Evolutionary conservation across 2,797 vertebrate genomes (phyloP).

Genomic region (Aplochiton taeniatus): DNA sequence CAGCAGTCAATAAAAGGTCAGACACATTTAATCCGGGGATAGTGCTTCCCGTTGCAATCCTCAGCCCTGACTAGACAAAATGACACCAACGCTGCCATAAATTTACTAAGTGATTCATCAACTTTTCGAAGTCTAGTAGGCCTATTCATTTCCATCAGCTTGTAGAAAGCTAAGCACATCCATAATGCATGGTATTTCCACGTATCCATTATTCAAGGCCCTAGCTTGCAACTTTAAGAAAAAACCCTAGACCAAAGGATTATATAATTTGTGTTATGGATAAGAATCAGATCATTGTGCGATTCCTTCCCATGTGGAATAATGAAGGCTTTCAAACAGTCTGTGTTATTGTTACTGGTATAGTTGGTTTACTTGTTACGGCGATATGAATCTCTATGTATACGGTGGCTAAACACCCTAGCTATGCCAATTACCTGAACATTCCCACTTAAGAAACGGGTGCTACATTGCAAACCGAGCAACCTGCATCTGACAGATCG

Average conservation of each 20-base stretch:
- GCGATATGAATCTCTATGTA: too few species aligned
- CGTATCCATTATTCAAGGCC: conserved; percentile 56
- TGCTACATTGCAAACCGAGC: too few species aligned
- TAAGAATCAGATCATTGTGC: conserved; percentile 32
- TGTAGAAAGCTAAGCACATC: conserved; percentile 30
- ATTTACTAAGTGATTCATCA: too few species aligned
- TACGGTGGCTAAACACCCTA: too few species aligned
- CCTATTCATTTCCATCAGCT: conserved; percentile 18
- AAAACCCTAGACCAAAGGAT: conserved; percentile 27
- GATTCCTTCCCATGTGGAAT: conserved; percentile 22
- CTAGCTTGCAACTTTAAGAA: conserved; percentile 34
- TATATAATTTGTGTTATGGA: conserved; percentile 37
- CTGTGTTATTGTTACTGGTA: conserved; percentile 24
- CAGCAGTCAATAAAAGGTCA: conserved; percentile 3
- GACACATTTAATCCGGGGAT: conserved; percentile 21
- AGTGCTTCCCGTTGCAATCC: conserved; percentile 17
- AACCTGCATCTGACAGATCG: too few species aligned
- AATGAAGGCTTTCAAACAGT: conserved; percentile 23
- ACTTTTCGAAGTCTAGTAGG: background rate
- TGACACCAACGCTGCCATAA: conserved; percentile 10
- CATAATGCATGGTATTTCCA: conserved; percentile 53
- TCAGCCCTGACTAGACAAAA: background rate
- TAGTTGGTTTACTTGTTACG: background rate
- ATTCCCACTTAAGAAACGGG: too few species aligned
- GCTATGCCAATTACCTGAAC: too few species aligned